A percentile compares a stretch with the other conserved stretches of the same genome.
These are phyloP conservation scores for Delia radicum DNA, from an alignment of 1,140 invertebrate species.

Conservation along the genomic window DNA sequence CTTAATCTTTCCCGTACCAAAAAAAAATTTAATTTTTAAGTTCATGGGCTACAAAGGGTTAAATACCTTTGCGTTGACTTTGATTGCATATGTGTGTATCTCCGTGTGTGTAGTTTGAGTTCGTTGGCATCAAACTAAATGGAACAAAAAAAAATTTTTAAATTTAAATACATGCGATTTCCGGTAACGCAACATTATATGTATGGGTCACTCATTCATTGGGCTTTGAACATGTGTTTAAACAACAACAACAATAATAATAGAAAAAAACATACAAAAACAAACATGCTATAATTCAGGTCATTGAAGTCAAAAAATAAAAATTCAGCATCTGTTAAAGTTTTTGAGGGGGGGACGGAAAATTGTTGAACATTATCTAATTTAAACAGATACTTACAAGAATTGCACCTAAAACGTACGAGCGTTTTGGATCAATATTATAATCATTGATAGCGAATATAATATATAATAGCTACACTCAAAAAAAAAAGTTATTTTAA, in stretches of 20 bases:
- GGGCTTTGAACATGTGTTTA: neutral
- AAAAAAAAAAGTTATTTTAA: no score
- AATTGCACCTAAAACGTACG: no score
- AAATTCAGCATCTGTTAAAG: no score
- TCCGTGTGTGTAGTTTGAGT: neutral
- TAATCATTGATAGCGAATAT: no score
- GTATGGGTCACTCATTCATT: neutral
- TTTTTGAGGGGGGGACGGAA: no score
- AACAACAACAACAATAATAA: neutral
- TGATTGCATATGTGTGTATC: neutral
- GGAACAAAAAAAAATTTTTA: neutral
- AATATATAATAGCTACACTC: no score
- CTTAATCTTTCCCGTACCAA: no score
- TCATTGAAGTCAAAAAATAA: neutral
- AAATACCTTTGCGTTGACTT: neutral
- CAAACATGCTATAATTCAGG: neutral
- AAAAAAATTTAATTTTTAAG: no score
- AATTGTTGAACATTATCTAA: no score
- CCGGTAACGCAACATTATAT: neutral
- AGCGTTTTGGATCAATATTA: no score
- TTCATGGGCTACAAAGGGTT: no score
- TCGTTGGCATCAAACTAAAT: neutral
- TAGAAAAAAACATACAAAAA: neutral
- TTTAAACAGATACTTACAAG: no score
- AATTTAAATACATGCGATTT: neutral